Percentiles rank a stretch among this genome's conserved stretches.
Conservation (phyloP, 2,113 vertebrate genomes). For the Atractosteus spatula region DNA sequence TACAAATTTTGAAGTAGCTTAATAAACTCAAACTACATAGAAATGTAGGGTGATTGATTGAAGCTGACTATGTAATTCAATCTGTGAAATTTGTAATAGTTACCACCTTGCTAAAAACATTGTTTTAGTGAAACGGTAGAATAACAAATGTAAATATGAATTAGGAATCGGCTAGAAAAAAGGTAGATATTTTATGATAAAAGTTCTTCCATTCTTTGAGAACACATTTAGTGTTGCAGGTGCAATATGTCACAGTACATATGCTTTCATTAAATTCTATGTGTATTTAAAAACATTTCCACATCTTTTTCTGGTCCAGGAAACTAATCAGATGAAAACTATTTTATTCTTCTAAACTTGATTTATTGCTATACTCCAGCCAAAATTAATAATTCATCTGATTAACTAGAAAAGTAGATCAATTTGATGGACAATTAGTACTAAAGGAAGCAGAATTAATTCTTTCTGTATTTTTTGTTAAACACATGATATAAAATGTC, state of each 20-base stretch:
- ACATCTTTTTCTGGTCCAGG: constrained; percentile 32
- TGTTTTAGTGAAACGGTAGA: not conserved
- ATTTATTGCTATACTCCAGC: constrained; percentile 43
- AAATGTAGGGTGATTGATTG: not conserved
- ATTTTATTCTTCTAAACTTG: constrained; percentile 52
- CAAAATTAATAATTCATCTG: constrained; percentile 16
- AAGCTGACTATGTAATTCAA: not conserved
- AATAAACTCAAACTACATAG: no score
- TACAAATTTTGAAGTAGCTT: no score
- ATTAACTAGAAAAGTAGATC: constrained; percentile 7
- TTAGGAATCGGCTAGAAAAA: not conserved
- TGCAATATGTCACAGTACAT: not conserved
- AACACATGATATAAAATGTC: not conserved
- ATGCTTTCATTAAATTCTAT: not conserved
- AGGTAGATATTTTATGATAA: not conserved
- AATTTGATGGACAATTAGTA: constrained; percentile 17
- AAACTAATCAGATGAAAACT: constrained; percentile 53
- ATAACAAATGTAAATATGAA: not conserved
- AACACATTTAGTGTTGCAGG: not conserved
- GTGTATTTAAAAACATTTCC: constrained; percentile 11
- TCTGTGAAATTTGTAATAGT: not conserved
- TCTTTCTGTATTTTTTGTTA: constrained; percentile 10
- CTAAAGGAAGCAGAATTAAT: not conserved
- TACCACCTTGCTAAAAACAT: not conserved
- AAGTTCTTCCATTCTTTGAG: not conserved